These are phyloP conservation scores for Asteroscopus sphinx DNA, from an alignment of 2,888 invertebrate species.

Conservation along the genomic window DNA sequence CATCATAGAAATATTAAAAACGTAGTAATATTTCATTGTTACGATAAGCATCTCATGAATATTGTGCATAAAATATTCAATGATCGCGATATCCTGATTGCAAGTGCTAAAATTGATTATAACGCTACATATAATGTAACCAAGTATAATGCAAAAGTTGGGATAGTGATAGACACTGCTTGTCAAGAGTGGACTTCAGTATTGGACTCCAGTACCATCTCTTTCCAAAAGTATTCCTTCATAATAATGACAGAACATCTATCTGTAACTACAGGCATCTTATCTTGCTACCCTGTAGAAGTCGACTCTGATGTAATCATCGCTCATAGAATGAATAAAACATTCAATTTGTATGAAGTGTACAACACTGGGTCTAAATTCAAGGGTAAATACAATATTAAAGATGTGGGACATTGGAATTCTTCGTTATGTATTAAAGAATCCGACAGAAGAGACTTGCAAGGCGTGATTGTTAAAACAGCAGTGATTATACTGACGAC, in stretches of 20 bases:
- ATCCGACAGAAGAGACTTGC: slow-evolving; percentile 85
- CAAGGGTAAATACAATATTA: slow-evolving; percentile 85
- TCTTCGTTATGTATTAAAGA: slow-evolving; percentile 70
- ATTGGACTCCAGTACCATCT: slow-evolving; percentile 48
- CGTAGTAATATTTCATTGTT: slow-evolving; percentile 71
- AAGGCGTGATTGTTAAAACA: slow-evolving; percentile 87
- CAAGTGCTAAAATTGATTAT: slow-evolving; percentile 36
- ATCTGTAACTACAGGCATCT: slow-evolving; percentile 57
- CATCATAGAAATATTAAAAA: slow-evolving; percentile 72
- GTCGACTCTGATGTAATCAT: slow-evolving; percentile 85
- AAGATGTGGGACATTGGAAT: slow-evolving; percentile 85
- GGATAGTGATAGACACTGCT: slow-evolving; percentile 70
- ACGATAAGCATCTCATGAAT: slow-evolving; percentile 51
- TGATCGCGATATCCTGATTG: slow-evolving; percentile 59
- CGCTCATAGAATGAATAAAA: slow-evolving; percentile 58
- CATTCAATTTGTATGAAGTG: slow-evolving; percentile 79
- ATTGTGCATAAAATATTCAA: slow-evolving; percentile 66
- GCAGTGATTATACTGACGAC: slow-evolving; percentile 81
- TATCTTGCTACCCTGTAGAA: slow-evolving; percentile 78
- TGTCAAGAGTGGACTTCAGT: slow-evolving; percentile 71
- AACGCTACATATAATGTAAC: slow-evolving; percentile 42
- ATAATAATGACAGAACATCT: slow-evolving; percentile 72
- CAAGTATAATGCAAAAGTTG: slow-evolving; percentile 62
- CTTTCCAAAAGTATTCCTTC: slow-evolving; percentile 76
- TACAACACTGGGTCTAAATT: slow-evolving; percentile 89